These are phyloP conservation scores for Cryptocephalus moraei DNA, from an alignment of 2,888 invertebrate species.

Conservation along the genomic window DNA sequence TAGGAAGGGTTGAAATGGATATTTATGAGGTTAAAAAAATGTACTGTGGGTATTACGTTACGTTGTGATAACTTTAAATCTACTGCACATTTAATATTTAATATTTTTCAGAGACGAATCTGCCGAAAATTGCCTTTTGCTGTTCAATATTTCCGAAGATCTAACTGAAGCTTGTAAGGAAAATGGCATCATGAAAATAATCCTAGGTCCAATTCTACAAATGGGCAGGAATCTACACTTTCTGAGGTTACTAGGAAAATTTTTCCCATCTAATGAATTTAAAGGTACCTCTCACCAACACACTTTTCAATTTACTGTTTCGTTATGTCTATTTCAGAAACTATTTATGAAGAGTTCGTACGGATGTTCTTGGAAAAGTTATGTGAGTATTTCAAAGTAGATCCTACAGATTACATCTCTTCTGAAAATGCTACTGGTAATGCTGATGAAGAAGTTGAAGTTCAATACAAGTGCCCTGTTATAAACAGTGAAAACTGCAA, in stretches of 20 bases:
- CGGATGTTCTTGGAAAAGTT: constrained; percentile 25
- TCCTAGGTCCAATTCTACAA: constrained; percentile 27
- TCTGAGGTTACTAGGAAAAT: constrained; percentile 28
- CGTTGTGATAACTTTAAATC: too few relatives aligned
- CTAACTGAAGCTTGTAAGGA: constrained; percentile 17
- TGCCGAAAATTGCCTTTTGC: not conserved
- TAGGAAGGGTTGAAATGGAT: too few relatives aligned
- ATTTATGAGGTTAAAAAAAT: too few relatives aligned
- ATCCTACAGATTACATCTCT: constrained; percentile 3
- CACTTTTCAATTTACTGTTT: not conserved
- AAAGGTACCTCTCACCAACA: constrained; percentile 14
- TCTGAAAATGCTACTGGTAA: constrained; percentile 4
- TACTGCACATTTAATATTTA: too few relatives aligned
- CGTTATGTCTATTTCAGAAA: constrained; percentile 21
- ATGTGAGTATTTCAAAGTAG: constrained; percentile 15
- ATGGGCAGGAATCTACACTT: constrained; percentile 33
- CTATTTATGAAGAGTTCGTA: constrained; percentile 30
- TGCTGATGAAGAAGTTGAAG: constrained; percentile 1
- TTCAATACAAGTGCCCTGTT: constrained; percentile 19
- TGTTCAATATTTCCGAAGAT: constrained; percentile 11
- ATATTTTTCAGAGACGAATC: not conserved
- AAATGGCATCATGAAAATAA: constrained; percentile 27
- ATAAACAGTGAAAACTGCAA: constrained; percentile 22
- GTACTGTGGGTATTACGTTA: too few relatives aligned
- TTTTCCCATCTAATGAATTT: constrained; percentile 20